phyloP scores from a whole-genome alignment of 1,140 invertebrate species.

The Pantala flavescens region DNA sequence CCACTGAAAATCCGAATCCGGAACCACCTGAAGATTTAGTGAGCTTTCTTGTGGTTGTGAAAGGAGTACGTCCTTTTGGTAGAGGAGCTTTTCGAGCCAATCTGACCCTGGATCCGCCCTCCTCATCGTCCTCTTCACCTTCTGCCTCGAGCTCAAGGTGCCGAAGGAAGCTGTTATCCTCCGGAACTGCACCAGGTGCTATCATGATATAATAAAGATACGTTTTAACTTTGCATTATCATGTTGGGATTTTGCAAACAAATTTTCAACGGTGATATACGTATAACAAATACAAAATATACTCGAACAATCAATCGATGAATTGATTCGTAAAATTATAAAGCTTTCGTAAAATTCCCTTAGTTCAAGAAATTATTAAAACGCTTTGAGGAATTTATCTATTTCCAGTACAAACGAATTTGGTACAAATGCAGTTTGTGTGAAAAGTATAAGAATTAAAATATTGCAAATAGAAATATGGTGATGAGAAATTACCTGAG shows the following conservation, averaged over 20 bases:
- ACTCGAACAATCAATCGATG: no score
- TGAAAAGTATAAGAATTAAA: no score
- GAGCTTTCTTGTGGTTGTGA: constrained; percentile 61
- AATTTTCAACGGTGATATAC: no score
- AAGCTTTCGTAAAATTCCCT: no score
- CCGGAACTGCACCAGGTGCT: constrained; percentile 33
- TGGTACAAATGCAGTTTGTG: no score
- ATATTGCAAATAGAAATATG: no score
- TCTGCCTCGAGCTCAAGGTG: constrained; percentile 68
- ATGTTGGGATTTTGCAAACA: no score
- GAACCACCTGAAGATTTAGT: constrained; percentile 43
- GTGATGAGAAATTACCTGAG: background rate
- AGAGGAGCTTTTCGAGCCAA: constrained; percentile 41
- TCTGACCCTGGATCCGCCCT: constrained; percentile 30
- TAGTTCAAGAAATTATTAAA: no score
- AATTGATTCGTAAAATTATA: no score
- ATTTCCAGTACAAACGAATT: no score
- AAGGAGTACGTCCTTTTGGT: constrained; percentile 56
- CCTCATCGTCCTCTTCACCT: constrained; percentile 32
- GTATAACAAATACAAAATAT: no score
- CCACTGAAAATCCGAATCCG: constrained; percentile 78
- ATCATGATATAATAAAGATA: constrained; percentile 30
- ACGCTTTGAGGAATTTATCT: no score
- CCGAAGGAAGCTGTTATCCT: constrained; percentile 52
- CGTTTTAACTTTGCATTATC: constrained; percentile 14